phyloP scores from a whole-genome alignment of 2,113 vertebrate species.

The Burhinus bistriatus region DNA sequence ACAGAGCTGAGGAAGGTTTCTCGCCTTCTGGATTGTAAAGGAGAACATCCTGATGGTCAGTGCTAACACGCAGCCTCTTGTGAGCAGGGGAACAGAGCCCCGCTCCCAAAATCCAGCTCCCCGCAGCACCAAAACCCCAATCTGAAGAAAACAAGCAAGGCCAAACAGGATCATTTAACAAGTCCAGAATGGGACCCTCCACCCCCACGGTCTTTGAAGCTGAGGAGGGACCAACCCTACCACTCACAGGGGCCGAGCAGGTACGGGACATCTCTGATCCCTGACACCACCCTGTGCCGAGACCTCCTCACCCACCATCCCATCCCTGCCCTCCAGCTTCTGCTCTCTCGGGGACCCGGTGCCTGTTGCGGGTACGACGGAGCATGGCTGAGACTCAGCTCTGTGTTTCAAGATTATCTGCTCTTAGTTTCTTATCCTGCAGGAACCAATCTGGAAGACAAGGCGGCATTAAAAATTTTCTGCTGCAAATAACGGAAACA shows the following conservation, averaged over 20 bases:
- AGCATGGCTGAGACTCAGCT: not conserved
- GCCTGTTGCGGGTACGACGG: fast-evolving
- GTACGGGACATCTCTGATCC: not conserved
- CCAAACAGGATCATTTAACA: not conserved
- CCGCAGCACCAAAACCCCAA: fast-evolving
- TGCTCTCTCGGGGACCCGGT: not conserved
- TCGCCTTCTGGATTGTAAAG: not conserved
- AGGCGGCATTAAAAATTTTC: not conserved
- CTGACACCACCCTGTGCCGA: fast-evolving
- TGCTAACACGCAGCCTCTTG: fast-evolving
- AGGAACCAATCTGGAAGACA: not conserved
- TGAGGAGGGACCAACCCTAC: fast-evolving
- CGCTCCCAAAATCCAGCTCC: not conserved
- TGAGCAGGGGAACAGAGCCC: not conserved
- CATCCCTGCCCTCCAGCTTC: not conserved
- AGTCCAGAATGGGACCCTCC: not conserved
- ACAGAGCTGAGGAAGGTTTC: not conserved
- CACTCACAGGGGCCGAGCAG: not conserved
- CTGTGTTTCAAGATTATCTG: not conserved
- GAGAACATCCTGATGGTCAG: not conserved
- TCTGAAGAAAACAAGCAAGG: not conserved
- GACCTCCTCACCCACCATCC: not conserved
- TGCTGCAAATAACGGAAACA: not conserved
- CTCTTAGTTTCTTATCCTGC: not conserved
- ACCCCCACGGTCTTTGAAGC: not conserved